These are phyloP conservation scores for Drosophila tropicalis DNA, from an alignment of 1,140 invertebrate species.

Conservation along the genomic window DNA sequence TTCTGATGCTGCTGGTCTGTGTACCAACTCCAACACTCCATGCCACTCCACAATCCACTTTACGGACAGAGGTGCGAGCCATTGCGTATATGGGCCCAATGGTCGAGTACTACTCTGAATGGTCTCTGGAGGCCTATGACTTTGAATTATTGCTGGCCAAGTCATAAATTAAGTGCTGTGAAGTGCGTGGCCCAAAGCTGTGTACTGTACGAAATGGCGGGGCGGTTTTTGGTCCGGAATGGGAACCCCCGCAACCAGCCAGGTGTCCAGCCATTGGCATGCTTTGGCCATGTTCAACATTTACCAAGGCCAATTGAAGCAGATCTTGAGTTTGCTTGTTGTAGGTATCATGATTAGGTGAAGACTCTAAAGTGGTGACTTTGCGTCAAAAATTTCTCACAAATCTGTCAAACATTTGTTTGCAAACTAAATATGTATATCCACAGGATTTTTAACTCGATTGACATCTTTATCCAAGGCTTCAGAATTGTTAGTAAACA, in stretches of 20 bases:
- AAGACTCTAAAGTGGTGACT: too few relatives aligned
- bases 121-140: conserved; percentile 77
- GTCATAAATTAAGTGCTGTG: conserved; percentile 74
- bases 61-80: conserved; percentile 27
- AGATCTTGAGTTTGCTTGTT: neutral
- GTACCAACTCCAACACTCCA: neutral
- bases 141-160: conserved; percentile 79
- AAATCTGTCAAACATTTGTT: too few relatives aligned
- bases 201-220: neutral
- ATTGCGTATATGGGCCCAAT: conserved; percentile 24
- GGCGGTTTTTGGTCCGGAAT: neutral
- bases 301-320: neutral
- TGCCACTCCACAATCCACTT: neutral
- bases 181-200: conserved; percentile 41
- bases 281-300: conserved; percentile 3
- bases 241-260: neutral
- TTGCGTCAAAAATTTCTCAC: too few relatives aligned
- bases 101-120: conserved; percentile 64
- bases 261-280: conserved; percentile 19
- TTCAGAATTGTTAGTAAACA: too few relatives aligned
- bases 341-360: neutral
- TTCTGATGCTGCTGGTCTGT: conserved; percentile 25
- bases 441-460: too few relatives aligned
- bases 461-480: too few relatives aligned
- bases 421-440: too few relatives aligned